phyloP scores from a whole-genome alignment of 2,888 invertebrate genomes.

The Spisula solida region DNA sequence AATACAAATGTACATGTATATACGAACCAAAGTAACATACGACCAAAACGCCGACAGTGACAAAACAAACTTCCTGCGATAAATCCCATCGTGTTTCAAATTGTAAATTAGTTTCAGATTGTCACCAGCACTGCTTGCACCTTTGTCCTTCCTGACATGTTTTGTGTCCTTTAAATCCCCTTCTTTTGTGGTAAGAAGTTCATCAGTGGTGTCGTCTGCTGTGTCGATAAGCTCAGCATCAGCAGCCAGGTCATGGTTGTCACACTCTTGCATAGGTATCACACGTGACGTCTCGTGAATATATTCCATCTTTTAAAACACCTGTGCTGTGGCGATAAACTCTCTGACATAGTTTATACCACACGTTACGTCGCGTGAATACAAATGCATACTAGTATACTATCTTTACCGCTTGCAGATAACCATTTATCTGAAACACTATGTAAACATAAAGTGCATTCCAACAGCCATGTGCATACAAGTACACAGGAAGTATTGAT shows the following conservation, averaged over 20 bases:
- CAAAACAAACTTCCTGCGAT: constrained; percentile 29
- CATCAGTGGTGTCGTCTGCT: not conserved
- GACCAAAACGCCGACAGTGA: constrained; percentile 45
- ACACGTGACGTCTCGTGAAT: not conserved
- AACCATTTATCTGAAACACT: too few relatives aligned
- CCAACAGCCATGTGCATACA: too few relatives aligned
- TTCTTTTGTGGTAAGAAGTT: not conserved
- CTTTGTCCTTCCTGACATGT: not conserved
- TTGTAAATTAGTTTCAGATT: not conserved
- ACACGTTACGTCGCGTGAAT: not conserved
- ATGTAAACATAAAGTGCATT: too few relatives aligned
- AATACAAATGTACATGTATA: not conserved
- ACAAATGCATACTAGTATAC: too few relatives aligned
- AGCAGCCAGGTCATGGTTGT: not conserved
- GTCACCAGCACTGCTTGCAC: not conserved
- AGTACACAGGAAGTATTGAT: too few relatives aligned
- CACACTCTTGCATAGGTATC: not conserved
- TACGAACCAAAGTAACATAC: constrained; percentile 50
- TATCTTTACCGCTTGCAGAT: too few relatives aligned
- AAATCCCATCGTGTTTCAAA: not conserved
- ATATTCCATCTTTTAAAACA: too few relatives aligned
- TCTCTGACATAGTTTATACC: not conserved
- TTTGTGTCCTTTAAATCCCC: not conserved
- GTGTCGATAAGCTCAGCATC: not conserved
- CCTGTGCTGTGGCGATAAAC: not conserved